Evolutionary conservation across 2,888 invertebrate genomes (phyloP).

Genomic region (Morinoia aosen): DNA sequence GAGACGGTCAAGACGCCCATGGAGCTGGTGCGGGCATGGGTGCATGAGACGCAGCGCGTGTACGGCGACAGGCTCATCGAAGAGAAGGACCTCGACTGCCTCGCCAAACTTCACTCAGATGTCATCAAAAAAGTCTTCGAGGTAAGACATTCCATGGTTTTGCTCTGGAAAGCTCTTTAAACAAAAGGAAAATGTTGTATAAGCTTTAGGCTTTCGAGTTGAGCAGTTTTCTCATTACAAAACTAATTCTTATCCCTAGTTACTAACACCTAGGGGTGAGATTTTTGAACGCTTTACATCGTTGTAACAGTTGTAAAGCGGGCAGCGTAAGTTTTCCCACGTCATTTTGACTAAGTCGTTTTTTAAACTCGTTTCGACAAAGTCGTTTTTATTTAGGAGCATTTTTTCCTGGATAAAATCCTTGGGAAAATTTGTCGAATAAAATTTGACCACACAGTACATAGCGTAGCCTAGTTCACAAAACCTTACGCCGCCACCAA

Average conservation of each 20-base stretch:
- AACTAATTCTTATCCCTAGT: neutral
- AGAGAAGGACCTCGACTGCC: constrained; percentile 91
- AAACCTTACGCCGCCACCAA: too few relatives aligned
- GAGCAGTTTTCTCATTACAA: neutral
- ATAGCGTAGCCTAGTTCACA: too few relatives aligned
- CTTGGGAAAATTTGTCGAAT: too few relatives aligned
- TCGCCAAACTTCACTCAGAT: constrained; percentile 89
- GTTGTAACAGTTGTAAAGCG: too few relatives aligned
- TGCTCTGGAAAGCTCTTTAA: neutral
- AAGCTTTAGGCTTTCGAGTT: neutral
- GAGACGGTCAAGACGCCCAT: constrained; percentile 86
- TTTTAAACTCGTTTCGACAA: too few relatives aligned
- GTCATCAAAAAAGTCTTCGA: constrained; percentile 94
- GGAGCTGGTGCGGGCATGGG: constrained; percentile 90
- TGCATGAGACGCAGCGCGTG: constrained; percentile 93
- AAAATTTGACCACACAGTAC: too few relatives aligned
- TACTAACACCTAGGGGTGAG: neutral
- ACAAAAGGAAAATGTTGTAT: neutral
- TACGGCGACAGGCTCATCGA: constrained; percentile 94
- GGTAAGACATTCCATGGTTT: constrained; percentile 55
- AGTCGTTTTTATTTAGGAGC: too few relatives aligned
- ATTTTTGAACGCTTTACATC: too few relatives aligned
- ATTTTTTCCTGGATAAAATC: too few relatives aligned
- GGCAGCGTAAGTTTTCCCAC: too few relatives aligned
- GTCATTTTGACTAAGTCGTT: too few relatives aligned